Base-by-base conservation (phyloP, 2,888 invertebrate genomes). In the Phaonia tiefii region DNA sequence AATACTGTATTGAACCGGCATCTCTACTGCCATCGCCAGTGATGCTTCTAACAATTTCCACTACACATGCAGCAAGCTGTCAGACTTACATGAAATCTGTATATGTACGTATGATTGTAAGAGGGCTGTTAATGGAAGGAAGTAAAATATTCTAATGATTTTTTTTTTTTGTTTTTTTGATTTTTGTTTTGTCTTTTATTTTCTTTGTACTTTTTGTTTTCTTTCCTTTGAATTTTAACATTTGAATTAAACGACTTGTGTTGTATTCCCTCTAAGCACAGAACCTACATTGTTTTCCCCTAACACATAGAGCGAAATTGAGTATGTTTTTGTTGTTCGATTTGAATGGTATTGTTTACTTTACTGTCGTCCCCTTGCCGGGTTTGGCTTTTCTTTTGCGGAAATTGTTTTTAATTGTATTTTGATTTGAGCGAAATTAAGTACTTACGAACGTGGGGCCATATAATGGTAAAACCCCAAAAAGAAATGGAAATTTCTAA, bases 381-480 rank as follows among this genome's bases (percentile, higher is more conserved):
- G n/a, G n/a, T n/a, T n/a, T n/a, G n/a, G n/a, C n/a, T 31, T 31
- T 31, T 20, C n/a, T 60, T 54, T 54, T 60, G 60, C 54, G 78
- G 73, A 82, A 82, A 83, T 83, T 80, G 65, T 76, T 77, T 69
- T 76, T 80, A 83, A 83, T 83, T 82, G 82, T 78, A 65, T 78
- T 66, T 66, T 72, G 75, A 78, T 79, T 75, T 80, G 67, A 17
- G 77, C 67, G 73, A 66, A 82, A 76, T 58, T 17, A 60, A 60
- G 60, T 60, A 39, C 7, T 4, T 11, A 56, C 31, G 37, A 22
- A n/a, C n/a, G n/a, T n/a, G n/a, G n/a, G n/a, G n/a, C n/a, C n/a
- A n/a, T n/a, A n/a, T n/a, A n/a, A n/a, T n/a, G n/a, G n/a, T n/a
- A n/a, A n/a, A n/a, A n/a, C n/a, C n/a, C n/a, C n/a, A n/a, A n/a